Evolutionary conservation across 1,140 invertebrate species (phyloP), one percentile per base, ranked within the genome.

Genomic region (Gonioctena quinquepunctata): DNA sequence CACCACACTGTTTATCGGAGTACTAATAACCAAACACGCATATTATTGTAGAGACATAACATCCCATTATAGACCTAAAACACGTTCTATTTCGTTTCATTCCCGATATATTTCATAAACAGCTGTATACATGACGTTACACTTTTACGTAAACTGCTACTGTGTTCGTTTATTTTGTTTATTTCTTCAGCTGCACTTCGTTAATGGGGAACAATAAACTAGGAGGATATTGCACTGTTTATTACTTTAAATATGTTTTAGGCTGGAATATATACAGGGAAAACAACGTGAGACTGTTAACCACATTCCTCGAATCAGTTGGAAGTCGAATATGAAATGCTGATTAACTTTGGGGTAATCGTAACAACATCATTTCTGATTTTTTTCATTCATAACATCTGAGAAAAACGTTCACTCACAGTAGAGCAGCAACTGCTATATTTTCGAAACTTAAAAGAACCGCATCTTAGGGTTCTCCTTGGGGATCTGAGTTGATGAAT

Each of bases 151-250:
- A 54, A 54, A 54, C 50, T 18, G 50, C 18, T 18, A 8, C 18
- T 18, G 21, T 8, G 19, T 54, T 54, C 21, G 13, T 13, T 22
- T 54, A 18, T 54, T 54, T 22, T 54, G 50, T 54, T 54, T 54
- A 54, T 54, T 54, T 54, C 50, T 54, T 54, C 50, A 54, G 50
- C 50, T 54, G 50, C 50, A 54, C 13, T 54, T 54, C 50, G 50
- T 54, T 22, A 22, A 54, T 54, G 21, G 16, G 50, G 19, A 54
- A 54, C 50, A 54, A 54, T 54, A 54, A 54, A 54, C 13, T 13
- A 54, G 50, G 7, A 54, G n/a, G 50, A 54, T 18, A 18, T 54
- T 18, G 50, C 11, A 54, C 50, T 22, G 50, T 54, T 54, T 54
- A 54, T 54, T 54, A 54, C 13, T 54, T 54, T 54, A 16, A 18